Evolutionary conservation across 2,888 invertebrate species (phyloP).

Genomic region (Coenonympha arcania): DNA sequence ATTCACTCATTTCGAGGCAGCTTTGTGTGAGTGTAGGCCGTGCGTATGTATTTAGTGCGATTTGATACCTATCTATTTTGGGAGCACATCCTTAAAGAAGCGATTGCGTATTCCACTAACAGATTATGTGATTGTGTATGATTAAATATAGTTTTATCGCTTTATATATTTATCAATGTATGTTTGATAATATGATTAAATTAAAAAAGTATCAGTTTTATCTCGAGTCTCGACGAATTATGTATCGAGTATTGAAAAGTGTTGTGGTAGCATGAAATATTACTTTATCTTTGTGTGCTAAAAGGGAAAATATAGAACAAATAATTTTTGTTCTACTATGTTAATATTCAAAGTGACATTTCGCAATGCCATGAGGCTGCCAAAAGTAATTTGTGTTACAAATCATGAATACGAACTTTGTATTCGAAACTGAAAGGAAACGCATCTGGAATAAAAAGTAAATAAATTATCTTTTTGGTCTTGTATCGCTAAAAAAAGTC

Average conservation of each 20-base stretch:
- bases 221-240: neutral
- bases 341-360: constrained; percentile 36
- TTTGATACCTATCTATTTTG: too few relatives aligned
- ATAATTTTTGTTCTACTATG: constrained; percentile 24
- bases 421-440: constrained; percentile 52
- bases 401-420: constrained; percentile 51
- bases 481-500: constrained; percentile 24
- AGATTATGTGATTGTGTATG: constrained; percentile 8
- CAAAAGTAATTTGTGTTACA: constrained; percentile 41
- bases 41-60: too few relatives aligned
- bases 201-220: neutral
- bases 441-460: constrained; percentile 54
- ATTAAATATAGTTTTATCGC: constrained; percentile 1
- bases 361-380: constrained; percentile 45
- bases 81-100: too few relatives aligned
- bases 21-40: too few relatives aligned
- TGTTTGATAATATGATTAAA: constrained; percentile 8
- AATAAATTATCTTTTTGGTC: constrained; percentile 27
- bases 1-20: too few relatives aligned
- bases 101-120: neutral
- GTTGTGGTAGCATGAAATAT: neutral
- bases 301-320: neutral
- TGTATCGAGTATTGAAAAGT: neutral
- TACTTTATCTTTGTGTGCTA: neutral
- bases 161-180: constrained; percentile 10